Base-by-base conservation (phyloP, 2,888 invertebrate genomes). In the Agrotis ipsilon region DNA sequence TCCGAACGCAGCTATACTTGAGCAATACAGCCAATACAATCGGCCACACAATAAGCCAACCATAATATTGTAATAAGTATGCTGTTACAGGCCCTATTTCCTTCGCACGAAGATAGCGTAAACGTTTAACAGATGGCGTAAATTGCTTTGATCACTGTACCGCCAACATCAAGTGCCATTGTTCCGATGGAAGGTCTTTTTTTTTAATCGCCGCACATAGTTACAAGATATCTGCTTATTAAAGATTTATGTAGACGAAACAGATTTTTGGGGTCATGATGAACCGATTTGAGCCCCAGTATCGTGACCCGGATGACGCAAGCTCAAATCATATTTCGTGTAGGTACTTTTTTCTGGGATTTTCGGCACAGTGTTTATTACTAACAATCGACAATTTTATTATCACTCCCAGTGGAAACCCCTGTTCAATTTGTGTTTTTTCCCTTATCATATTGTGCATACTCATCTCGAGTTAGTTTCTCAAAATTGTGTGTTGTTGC, bases 131-230 rank as follows among this genome's bases (percentile, higher is more conserved):
- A 80, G 81, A 82, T 83, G 77, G 80, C 68, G 81, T 82, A 77
- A 85, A 83, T 61, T 39, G 59, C 66, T 71, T 71, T 75, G 75
- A 81, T 76, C 61, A 66, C 39, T 66, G 67, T 76, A 57, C 63
- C 78, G 75, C 79, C 74, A 78, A 81, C 82, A 85, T 86, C 79
- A 83, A 86, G 81, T 79, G 81, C 84, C 90, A 92, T 93, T 93
- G 92, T 93, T 91, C 89, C 81, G 75, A 74, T 81, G 83, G 90
- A 93, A 93, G 92, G 92, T 88, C 90, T 88, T 39, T 39, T 32
- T 84, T 89, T 88, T 83, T 84, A 87, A 88, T 85, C 84, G 75
- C 85, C 85, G 85, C 86, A 88, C 87, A 78, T 60, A 73, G 71
- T 70, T 69, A 55, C 71, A 43, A 59, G 58, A 62, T 62, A 52